phyloP scores from a whole-genome alignment of 2,113 vertebrate genomes.

The Varanus salvator region DNA sequence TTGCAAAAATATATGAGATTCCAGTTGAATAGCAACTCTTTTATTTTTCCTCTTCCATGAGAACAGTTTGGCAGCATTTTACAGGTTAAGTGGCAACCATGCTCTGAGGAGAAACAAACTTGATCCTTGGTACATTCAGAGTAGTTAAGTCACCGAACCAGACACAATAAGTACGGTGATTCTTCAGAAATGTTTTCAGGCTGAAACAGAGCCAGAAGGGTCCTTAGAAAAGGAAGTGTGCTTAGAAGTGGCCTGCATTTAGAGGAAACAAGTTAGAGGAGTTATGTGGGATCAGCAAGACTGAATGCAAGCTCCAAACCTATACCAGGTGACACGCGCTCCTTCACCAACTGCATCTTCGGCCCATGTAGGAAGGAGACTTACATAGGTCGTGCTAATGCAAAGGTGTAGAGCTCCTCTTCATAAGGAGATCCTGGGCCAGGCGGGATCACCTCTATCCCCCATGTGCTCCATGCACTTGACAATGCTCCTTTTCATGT shows the following conservation, averaged over 20 bases:
- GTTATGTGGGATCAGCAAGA: not conserved
- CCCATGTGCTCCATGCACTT: not conserved
- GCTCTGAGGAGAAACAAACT: not conserved
- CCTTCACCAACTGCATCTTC: no score
- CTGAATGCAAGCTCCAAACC: not conserved
- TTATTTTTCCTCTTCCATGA: not conserved
- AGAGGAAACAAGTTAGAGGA: not conserved
- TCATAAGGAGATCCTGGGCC: not conserved
- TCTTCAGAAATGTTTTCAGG: not conserved
- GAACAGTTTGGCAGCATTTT: not conserved
- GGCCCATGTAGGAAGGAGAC: no score
- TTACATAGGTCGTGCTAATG: no score
- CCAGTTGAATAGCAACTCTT: not conserved
- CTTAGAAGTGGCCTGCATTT: not conserved
- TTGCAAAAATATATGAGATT: not conserved
- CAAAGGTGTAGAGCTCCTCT: no score
- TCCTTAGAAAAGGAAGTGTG: not conserved
- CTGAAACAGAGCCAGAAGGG: not conserved
- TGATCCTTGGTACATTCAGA: not conserved
- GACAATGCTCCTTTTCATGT: not conserved
- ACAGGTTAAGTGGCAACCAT: not conserved
- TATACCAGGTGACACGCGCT: no score
- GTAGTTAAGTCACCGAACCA: conserved; percentile 5
- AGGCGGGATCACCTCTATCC: not conserved
- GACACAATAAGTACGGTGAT: not conserved